Conservation (phyloP, 2,888 invertebrate genomes). For the Ganaspis brasiliensis region DNA sequence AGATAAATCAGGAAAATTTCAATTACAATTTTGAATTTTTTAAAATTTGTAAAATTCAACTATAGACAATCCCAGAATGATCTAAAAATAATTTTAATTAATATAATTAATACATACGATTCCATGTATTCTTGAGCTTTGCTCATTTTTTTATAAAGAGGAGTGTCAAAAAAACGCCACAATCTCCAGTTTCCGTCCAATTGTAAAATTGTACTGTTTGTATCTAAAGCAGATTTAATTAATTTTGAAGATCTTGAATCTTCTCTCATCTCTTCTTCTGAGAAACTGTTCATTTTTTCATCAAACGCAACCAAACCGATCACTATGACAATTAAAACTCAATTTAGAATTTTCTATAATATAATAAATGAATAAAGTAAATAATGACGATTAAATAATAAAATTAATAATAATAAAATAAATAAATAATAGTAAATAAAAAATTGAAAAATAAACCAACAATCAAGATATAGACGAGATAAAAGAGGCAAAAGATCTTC, state of each 20-base stretch:
- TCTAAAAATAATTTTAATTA: not conserved
- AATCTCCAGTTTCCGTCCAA: slow-evolving; percentile 87
- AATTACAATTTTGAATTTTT: slow-evolving; percentile 13
- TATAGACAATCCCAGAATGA: too few species aligned
- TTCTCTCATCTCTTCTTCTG: slow-evolving; percentile 82
- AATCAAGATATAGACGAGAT: slow-evolving; percentile 89
- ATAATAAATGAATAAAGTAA: too few species aligned
- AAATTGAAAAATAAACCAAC: slow-evolving; percentile 81
- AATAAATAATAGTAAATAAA: slow-evolving; percentile 15
- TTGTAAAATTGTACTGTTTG: slow-evolving; percentile 87
- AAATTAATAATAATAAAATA: slow-evolving; percentile 26
- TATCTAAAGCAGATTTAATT: slow-evolving; percentile 87
- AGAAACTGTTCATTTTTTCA: slow-evolving; percentile 86
- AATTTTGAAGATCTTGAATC: slow-evolving; percentile 86
- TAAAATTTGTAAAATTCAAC: not conserved
- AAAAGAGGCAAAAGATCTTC: slow-evolving; percentile 87
- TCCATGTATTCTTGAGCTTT: slow-evolving; percentile 89
- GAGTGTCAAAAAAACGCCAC: slow-evolving; percentile 89
- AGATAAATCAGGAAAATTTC: slow-evolving; percentile 13
- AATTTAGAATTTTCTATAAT: not conserved
- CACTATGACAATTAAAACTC: slow-evolving; percentile 81
- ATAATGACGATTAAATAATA: slow-evolving; percentile 28
- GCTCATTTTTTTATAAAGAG: slow-evolving; percentile 86
- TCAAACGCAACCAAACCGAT: slow-evolving; percentile 88
- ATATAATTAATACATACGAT: slow-evolving; percentile 82